These are phyloP conservation scores for Masticophis lateralis DNA, from an alignment of 2,797 vertebrate species.

Conservation along the genomic window DNA sequence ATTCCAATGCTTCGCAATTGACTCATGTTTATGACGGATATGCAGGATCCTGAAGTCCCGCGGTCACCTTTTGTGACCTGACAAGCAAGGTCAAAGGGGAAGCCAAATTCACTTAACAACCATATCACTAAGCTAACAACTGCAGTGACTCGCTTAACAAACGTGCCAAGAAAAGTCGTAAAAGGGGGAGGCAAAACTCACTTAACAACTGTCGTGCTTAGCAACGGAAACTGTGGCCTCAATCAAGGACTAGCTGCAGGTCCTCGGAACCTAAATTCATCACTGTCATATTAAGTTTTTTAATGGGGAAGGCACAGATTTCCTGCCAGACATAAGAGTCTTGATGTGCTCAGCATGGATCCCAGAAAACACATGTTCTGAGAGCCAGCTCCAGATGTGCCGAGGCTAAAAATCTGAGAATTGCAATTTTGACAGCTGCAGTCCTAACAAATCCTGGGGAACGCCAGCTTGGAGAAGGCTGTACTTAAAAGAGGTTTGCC, in stretches of 20 bases:
- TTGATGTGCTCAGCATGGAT: background rate
- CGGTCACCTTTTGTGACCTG: too few species aligned
- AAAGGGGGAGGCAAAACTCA: background rate
- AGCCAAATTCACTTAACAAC: background rate
- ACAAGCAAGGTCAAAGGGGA: background rate
- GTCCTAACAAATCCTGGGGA: background rate
- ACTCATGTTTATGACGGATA: too few species aligned
- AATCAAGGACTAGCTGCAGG: background rate
- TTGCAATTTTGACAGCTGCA: background rate
- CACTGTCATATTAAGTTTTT: background rate
- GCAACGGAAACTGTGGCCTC: background rate
- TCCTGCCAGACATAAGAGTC: background rate
- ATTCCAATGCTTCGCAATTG: too few species aligned
- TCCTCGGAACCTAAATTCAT: background rate
- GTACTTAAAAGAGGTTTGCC: background rate
- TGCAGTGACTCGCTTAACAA: background rate
- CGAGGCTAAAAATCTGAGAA: background rate
- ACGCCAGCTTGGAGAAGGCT: background rate
- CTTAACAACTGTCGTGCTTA: background rate
- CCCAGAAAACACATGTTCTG: background rate
- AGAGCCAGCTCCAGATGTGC: background rate
- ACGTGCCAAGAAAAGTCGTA: background rate
- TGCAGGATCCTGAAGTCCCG: too few species aligned
- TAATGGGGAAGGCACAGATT: background rate
- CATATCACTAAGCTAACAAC: background rate